Conservation (phyloP, 1,140 invertebrate genomes). For the Pissodes strobi region DNA sequence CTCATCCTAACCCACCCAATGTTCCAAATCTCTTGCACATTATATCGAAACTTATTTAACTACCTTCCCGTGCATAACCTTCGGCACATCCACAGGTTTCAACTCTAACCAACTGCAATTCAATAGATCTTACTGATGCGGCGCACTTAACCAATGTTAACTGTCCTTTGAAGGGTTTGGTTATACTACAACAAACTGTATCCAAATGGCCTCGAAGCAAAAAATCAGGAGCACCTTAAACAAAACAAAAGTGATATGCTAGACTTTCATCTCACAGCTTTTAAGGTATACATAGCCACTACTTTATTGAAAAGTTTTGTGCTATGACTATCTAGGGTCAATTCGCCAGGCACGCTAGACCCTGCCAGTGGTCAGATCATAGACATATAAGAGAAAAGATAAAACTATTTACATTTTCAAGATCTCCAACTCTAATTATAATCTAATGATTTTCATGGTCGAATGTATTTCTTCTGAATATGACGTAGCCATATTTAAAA, state of each 20-base stretch:
- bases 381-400: no score
- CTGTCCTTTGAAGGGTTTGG: conserved; percentile 87
- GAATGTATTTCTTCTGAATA: no score
- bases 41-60: conserved; percentile 29
- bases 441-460: no score
- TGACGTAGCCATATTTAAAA: no score
- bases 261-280: not conserved
- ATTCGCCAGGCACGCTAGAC: no score
- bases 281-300: not conserved
- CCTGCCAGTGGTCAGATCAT: no score
- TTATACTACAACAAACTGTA: conserved; percentile 79
- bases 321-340: no score
- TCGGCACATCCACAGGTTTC: conserved; percentile 96
- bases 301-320: no score
- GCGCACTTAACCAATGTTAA: conserved; percentile 73
- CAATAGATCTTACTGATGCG: conserved; percentile 87
- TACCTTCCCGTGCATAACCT: conserved; percentile 92
- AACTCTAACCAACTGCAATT: conserved; percentile 91
- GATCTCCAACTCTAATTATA: no score
- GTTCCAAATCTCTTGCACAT: conserved; percentile 41
- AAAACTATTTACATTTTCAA: no score
- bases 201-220: conserved; percentile 81
- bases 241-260: no score
- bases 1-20: conserved; percentile 52
- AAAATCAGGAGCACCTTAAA: conserved; percentile 76